Conservation (phyloP, 1,140 invertebrate species). For the Danaus plexippus region DNA sequence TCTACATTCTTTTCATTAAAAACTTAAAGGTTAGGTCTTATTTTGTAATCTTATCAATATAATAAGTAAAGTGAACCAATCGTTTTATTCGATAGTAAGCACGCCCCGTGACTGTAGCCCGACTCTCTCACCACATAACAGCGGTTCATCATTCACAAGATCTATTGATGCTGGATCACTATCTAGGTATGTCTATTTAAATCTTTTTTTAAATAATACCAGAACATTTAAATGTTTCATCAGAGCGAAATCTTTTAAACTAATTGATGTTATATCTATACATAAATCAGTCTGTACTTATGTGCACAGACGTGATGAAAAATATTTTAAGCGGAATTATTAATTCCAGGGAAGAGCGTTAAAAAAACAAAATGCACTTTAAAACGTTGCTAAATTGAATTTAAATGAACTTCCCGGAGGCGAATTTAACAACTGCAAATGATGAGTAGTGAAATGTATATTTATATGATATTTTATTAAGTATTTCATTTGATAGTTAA, state of each 20-base stretch:
- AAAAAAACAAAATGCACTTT: slow-evolving; percentile 7
- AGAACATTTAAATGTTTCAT: too few relatives aligned
- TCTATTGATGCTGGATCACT: slow-evolving; percentile 80
- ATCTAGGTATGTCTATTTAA: slow-evolving; percentile 68
- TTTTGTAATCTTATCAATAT: too few relatives aligned
- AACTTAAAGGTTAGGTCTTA: too few relatives aligned
- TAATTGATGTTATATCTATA: too few relatives aligned
- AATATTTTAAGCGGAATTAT: slow-evolving; percentile 5
- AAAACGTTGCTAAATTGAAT: slow-evolving; percentile 16
- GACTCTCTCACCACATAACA: slow-evolving; percentile 84
- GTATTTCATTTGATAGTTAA: too few relatives aligned
- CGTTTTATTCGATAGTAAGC: slow-evolving; percentile 67
- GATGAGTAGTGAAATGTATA: slow-evolving; percentile 1
- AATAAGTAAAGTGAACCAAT: too few relatives aligned
- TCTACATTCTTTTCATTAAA: too few relatives aligned
- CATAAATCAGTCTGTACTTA: too few relatives aligned
- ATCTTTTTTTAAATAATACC: slow-evolving; percentile 1
- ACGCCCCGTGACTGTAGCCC: slow-evolving; percentile 88
- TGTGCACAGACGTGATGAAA: not conserved
- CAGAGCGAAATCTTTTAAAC: too few relatives aligned
- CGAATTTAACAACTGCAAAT: slow-evolving; percentile 14
- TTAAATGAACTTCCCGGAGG: slow-evolving; percentile 15
- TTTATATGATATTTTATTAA: too few relatives aligned
- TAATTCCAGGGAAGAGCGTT: slow-evolving; percentile 10
- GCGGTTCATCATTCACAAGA: slow-evolving; percentile 81